Conservation (phyloP, 1,140 invertebrate species). For the Drosophila melanogaster region DNA sequence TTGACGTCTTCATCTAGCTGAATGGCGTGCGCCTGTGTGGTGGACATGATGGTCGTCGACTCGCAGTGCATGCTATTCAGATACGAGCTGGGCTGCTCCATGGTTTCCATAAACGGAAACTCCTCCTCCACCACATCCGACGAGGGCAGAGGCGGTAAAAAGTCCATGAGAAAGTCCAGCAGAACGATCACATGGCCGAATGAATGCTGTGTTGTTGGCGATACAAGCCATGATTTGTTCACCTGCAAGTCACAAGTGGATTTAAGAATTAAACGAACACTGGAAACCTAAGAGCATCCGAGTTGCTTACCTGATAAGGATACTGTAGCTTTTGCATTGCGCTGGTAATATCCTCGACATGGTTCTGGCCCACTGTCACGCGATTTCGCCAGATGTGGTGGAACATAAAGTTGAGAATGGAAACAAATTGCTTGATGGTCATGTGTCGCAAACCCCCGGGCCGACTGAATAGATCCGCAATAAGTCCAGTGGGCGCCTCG, state of each 20-base stretch:
- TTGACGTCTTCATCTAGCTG: slow-evolving; percentile 51
- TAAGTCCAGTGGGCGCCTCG: slow-evolving; percentile 10
- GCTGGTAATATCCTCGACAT: slow-evolving; percentile 72
- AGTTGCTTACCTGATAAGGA: slow-evolving; percentile 48
- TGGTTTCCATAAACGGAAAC: slow-evolving; percentile 61
- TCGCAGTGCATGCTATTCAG: slow-evolving; percentile 49
- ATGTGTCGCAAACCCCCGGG: slow-evolving; percentile 65
- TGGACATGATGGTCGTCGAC: slow-evolving; percentile 33
- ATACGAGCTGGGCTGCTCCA: slow-evolving; percentile 49
- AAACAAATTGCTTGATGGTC: slow-evolving; percentile 78
- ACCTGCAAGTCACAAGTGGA: slow-evolving; percentile 11
- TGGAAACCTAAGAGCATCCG: no score
- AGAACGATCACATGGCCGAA: slow-evolving; percentile 79
- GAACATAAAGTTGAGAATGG: slow-evolving; percentile 68
- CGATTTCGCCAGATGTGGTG: slow-evolving; percentile 61
- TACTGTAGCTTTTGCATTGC: slow-evolving; percentile 73
- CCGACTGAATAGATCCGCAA: slow-evolving; percentile 59
- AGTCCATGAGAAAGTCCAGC: slow-evolving; percentile 75
- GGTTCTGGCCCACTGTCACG: slow-evolving; percentile 59
- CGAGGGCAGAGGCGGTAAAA: slow-evolving; percentile 39
- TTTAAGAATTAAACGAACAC: no score
- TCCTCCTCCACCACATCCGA: slow-evolving; percentile 19
- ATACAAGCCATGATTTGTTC: slow-evolving; percentile 79
- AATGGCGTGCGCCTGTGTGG: slow-evolving; percentile 13
- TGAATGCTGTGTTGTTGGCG: slow-evolving; percentile 73